A percentile compares a stretch with the other conserved stretches of the same genome.
Conservation (phyloP, 2,888 invertebrate species). For the Cabera pusaria region DNA sequence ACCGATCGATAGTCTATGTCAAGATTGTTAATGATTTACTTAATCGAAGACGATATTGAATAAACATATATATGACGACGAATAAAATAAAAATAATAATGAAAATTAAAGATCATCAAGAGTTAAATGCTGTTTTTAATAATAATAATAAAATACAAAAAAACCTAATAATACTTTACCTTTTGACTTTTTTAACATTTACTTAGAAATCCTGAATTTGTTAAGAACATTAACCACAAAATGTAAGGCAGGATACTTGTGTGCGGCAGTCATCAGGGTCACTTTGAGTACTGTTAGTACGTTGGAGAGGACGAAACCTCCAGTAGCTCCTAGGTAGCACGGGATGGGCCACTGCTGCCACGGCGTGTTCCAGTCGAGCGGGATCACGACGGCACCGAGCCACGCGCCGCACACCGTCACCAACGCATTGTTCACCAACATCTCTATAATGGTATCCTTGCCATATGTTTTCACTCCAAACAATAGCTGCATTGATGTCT, state of each 20-base stretch:
- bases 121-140: constrained; percentile 10
- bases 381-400: constrained; percentile 93
- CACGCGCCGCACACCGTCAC: constrained; percentile 89
- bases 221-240: constrained; percentile 56
- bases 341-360: constrained; percentile 94
- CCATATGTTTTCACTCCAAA: constrained; percentile 76
- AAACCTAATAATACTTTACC: no score
- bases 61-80: not conserved
- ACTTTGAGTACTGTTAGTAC: constrained; percentile 77
- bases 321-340: constrained; percentile 86
- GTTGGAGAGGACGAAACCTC: constrained; percentile 84
- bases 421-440: constrained; percentile 82
- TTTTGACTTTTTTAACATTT: no score
- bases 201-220: constrained; percentile 53
- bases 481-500: constrained; percentile 78
- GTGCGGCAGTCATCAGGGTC: constrained; percentile 55
- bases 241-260: constrained; percentile 62
- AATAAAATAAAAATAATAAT: no score
- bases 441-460: constrained; percentile 78
- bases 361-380: constrained; percentile 94
- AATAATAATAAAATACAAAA: constrained; percentile 13
- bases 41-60: constrained; percentile 2
- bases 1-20: no score
- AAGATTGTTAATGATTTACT: no score
- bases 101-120: no score